phyloP scores from a whole-genome alignment of 2,797 vertebrate species.

The Spheniscus humboldti region DNA sequence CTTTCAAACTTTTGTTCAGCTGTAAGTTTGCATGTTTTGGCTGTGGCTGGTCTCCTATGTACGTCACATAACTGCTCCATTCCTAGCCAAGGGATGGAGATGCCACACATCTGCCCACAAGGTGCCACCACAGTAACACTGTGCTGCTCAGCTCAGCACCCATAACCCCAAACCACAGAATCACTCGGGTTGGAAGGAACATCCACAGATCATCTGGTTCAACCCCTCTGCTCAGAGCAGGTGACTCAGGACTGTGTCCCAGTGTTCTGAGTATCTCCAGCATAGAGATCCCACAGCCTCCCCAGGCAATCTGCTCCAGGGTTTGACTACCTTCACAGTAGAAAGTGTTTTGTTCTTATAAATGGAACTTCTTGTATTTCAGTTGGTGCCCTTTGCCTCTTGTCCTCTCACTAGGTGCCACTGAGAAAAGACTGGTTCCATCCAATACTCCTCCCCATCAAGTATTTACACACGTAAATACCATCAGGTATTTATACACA shows the following conservation, averaged over 20 bases:
- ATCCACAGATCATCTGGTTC: background rate
- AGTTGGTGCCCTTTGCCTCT: background rate
- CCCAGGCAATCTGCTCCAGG: no score
- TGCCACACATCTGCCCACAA: fast-evolving
- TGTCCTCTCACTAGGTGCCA: background rate
- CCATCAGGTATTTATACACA: background rate
- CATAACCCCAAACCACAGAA: background rate
- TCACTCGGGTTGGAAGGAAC: background rate
- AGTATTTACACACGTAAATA: background rate
- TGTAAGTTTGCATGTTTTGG: background rate
- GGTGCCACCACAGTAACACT: background rate
- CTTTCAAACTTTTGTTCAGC: background rate
- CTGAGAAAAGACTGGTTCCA: background rate
- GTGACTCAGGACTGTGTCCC: background rate
- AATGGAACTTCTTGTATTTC: background rate
- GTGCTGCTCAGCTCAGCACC: background rate
- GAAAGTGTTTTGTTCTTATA: background rate
- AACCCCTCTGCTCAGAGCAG: background rate
- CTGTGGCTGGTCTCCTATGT: background rate
- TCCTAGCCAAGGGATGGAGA: background rate
- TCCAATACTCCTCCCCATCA: background rate
- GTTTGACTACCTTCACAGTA: background rate
- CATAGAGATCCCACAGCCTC: background rate
- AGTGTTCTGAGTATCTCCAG: background rate
- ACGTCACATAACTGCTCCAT: background rate